These are phyloP conservation scores for Oscheius sp. DNA, from an alignment of 2,888 invertebrate species.

Conservation along the genomic window DNA sequence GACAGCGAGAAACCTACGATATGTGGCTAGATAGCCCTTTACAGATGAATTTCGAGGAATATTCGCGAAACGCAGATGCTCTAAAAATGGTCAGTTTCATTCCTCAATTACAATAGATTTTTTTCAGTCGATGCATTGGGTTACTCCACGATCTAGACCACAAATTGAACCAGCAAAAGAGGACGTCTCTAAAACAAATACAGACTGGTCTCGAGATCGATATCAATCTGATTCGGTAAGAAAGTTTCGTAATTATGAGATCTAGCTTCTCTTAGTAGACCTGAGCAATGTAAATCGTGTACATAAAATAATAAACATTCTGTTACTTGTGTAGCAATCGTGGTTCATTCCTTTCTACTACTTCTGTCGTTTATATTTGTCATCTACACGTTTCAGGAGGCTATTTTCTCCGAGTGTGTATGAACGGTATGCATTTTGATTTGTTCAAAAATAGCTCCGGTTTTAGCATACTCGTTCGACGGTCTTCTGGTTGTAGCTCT, in stretches of 20 bases:
- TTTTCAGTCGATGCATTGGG: slow-evolving; percentile 40
- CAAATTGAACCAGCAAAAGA: slow-evolving; percentile 12
- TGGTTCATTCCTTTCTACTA: not conserved
- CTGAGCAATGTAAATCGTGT: not conserved
- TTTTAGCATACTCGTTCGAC: slow-evolving; percentile 73
- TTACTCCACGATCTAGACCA: slow-evolving; percentile 11
- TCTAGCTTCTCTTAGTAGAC: not conserved
- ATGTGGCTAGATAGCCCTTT: slow-evolving; percentile 52
- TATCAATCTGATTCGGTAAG: slow-evolving; percentile 27
- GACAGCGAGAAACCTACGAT: slow-evolving; percentile 47
- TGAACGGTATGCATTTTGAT: slow-evolving; percentile 44
- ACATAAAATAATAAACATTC: not conserved
- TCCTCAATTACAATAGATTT: not conserved
- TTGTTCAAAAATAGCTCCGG: not conserved
- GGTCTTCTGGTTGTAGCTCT: slow-evolving; percentile 75
- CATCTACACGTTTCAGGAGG: not conserved
- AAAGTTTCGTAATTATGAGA: slow-evolving; percentile 34
- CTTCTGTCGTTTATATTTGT: not conserved
- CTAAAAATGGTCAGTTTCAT: slow-evolving; percentile 47
- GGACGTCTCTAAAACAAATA: not conserved
- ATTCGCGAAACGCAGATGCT: slow-evolving; percentile 41
- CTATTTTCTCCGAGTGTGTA: slow-evolving; percentile 11
- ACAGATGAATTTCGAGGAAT: slow-evolving; percentile 50
- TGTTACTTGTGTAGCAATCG: not conserved
- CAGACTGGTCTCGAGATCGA: slow-evolving; percentile 27